phyloP scores from a whole-genome alignment of 2,113 vertebrate genomes.

The Campylorhamphus procurvoides region DNA sequence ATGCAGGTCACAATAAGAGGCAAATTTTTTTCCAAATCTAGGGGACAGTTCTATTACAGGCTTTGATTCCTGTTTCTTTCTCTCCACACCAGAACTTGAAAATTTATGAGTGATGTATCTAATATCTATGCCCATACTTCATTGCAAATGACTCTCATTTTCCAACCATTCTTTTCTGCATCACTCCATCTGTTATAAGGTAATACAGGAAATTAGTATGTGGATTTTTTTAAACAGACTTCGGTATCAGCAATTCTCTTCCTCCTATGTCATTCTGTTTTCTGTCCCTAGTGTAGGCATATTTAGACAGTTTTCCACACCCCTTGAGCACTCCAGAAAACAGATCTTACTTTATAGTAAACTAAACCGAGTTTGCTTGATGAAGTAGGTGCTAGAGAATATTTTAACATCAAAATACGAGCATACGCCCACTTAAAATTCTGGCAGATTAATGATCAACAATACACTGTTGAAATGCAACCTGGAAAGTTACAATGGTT shows the following conservation, averaged over 20 bases:
- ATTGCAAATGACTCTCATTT: background rate
- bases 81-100: background rate
- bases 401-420: conserved; percentile 2
- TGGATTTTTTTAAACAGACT: background rate
- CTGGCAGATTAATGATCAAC: background rate
- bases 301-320: background rate
- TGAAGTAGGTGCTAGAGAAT: background rate
- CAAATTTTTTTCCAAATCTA: background rate
- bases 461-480: background rate
- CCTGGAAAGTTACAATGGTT: background rate
- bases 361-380: background rate
- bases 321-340: background rate
- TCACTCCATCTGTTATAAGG: background rate
- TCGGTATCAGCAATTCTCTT: background rate
- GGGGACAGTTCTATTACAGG: background rate
- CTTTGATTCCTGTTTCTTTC: background rate
- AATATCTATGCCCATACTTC: background rate
- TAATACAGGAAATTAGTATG: background rate
- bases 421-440: background rate
- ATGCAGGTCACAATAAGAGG: background rate
- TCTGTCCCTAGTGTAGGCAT: conserved; percentile 24
- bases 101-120: background rate
- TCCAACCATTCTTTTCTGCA: background rate
- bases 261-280: background rate
- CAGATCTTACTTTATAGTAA: background rate